Evolutionary conservation across 2,797 vertebrate genomes (phyloP).

Genomic region (Strix occidentalis): DNA sequence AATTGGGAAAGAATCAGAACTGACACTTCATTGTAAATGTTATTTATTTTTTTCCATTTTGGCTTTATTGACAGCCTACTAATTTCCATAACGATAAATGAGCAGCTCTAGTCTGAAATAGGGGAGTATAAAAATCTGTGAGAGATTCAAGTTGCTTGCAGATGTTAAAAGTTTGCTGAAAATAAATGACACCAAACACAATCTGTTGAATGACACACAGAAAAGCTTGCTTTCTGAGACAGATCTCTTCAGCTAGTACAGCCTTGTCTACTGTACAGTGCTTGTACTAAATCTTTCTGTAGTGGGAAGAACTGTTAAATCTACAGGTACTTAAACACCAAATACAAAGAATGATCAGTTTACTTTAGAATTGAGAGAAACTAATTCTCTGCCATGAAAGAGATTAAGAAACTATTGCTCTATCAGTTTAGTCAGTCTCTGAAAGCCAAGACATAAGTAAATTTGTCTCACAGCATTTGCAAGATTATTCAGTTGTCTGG

Average conservation of each 20-base stretch:
- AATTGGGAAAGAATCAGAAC: background rate
- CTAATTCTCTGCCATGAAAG: constrained; percentile 58
- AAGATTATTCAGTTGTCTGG: constrained; percentile 45
- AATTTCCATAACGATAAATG: background rate
- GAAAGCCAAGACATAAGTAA: constrained; percentile 46
- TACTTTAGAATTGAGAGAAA: constrained; percentile 54
- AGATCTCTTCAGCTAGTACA: background rate
- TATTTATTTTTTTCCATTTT: background rate
- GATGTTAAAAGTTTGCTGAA: background rate
- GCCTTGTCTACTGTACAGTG: background rate
- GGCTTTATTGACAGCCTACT: background rate
- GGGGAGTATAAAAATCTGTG: background rate
- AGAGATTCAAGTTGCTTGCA: background rate
- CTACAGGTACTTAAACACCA: constrained; percentile 41
- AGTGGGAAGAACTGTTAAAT: constrained; percentile 42
- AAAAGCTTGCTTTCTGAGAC: background rate
- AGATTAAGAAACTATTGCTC: constrained; percentile 64
- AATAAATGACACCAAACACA: background rate
- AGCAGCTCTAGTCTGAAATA: background rate
- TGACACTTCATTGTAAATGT: background rate
- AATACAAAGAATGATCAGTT: constrained; percentile 39
- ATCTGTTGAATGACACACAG: background rate
- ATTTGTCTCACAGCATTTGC: constrained; percentile 48
- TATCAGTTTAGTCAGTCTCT: constrained; percentile 61
- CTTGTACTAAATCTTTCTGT: constrained; percentile 32